Base-by-base conservation (phyloP, 2,113 vertebrate genomes). In the Empidonax traillii region DNA sequence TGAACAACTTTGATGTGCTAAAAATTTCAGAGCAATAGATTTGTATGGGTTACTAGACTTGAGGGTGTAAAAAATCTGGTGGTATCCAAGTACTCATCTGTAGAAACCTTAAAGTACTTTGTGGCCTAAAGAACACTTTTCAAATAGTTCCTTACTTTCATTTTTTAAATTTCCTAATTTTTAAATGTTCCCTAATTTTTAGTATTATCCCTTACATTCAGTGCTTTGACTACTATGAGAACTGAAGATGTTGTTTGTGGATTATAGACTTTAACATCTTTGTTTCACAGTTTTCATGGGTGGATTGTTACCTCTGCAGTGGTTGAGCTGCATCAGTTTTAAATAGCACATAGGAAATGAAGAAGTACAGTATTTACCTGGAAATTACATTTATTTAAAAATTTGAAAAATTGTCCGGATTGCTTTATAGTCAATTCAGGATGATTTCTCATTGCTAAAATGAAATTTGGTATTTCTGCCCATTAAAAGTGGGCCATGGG, bases 281-380 rank as follows among this genome's bases (percentile, higher is more conserved):
- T 23, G 4, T 78, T 83, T 30, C 3, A 1, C n/a, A 59, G 25
- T 77, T 92, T 41, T 58, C 27, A 6, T 12, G 44, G 39, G 41
- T 20, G 18, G 47, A 5, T 43, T 11, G 19, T 55, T 91, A 13
- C 27, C 21, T 82, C 44, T 90, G 30, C 39, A 74, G 55, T 15
- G 24, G 30, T 84, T 74, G 30, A 86, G 37, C 28, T 56, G 14
- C 27, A 14, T 41, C 17, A 31, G 10, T 85, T 85, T 89, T 81
- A 65, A 85, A 44, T 9, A 68, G 13, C 25, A 23, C 0, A 0
- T 30, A 65, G 33, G 5, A 61, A 72, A 75, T 61, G 0, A 35
- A 33, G n/a, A 69, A 76, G n/a, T 46, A 30, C 0, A 16, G 27
- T 47, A 31, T 44, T 69, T 83, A 30, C 28, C 51, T 86, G 43